Base-by-base conservation (phyloP, 1,140 invertebrate species). In the Tetramorium parvispinum region DNA sequence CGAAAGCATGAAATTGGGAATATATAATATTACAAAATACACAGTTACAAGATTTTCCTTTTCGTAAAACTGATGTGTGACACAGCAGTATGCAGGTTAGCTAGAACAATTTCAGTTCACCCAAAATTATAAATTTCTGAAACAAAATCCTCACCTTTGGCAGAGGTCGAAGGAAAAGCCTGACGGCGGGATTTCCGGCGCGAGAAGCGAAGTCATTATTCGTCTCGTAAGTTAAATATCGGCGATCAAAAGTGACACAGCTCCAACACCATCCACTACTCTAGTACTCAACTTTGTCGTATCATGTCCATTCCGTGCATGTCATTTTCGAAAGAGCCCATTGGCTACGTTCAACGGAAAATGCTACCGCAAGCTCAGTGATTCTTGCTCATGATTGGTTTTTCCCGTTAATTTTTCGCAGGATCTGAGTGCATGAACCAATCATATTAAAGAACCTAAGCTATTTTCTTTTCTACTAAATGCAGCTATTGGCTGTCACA, bases 101-200 rank as follows among this genome's bases (percentile, higher is more conserved):
- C 75, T 89, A 32, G 4, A 27, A 46, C 4, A 70, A 7, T 2
- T 27, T 13, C 1, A 6, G 13, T 16, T 10, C 3, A n/a, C 1
- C 32, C 2, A 40, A 7, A 65, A 18, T 65, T 65, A 37, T 21
- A 85, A 70, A 53, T 78, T 11, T 68, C 0, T 51, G 53, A 43
- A 57, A 88, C 77, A 37, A 49, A 53, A 70, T 43, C 10, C 73
- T 94, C 96, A 98, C 98, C 98, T 97, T 94, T 96, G 96, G 93
- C 97, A 98, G 93, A 98, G 98, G 92, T 98, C 98, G 91, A 98
- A 98, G 65, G 97, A 97, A 94, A 98, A 98, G 70, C 98, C 98
- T 27, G 97, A 94, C 27, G 94, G 90, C 27, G 97, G 96, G 92
- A 97, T 95, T 94, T 97, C 97, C 27, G 97, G 97, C 68, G 96